A percentile compares a stretch with the other conserved stretches of the same genome.
Evolutionary conservation across 2,888 invertebrate genomes (phyloP).

Genomic region (Watsonalla binaria): DNA sequence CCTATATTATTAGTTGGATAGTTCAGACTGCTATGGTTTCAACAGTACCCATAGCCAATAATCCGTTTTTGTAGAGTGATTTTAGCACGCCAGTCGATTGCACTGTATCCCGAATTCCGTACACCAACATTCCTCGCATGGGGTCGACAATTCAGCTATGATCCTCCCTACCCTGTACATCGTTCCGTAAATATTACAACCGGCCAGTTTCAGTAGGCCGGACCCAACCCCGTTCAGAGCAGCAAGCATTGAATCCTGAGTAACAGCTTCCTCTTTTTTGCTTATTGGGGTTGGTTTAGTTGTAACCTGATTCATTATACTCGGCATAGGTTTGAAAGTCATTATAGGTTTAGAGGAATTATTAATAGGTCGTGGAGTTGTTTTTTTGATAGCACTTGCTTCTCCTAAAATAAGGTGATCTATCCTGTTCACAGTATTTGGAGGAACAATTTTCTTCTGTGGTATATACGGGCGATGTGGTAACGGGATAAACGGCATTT

Average conservation of each 20-base stretch:
- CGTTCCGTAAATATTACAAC: constrained; percentile 93
- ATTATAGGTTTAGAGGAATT: constrained; percentile 24
- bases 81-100: constrained; percentile 79
- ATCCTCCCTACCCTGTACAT: constrained; percentile 92
- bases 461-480: constrained; percentile 42
- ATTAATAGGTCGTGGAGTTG: constrained; percentile 35
- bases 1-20: too few species aligned
- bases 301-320: constrained; percentile 14
- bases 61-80: constrained; percentile 5
- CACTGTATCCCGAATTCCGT: constrained; percentile 93
- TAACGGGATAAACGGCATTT: constrained; percentile 46
- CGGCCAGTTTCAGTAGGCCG: constrained; percentile 86
- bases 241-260: constrained; percentile 23
- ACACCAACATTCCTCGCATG: constrained; percentile 91
- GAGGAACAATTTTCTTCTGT: constrained; percentile 34
- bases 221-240: constrained; percentile 47
- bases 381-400: constrained; percentile 56
- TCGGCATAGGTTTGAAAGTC: constrained; percentile 16
- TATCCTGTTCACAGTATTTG: constrained; percentile 55
- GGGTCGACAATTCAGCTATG: constrained; percentile 88
- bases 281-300: constrained; percentile 12
- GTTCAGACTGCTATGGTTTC: neutral
- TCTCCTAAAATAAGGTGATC: constrained; percentile 69
- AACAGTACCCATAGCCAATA: neutral
- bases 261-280: constrained; percentile 28